Evolutionary conservation across 2,113 vertebrate genomes (phyloP).

Genomic region (Cichladusa arquata): DNA sequence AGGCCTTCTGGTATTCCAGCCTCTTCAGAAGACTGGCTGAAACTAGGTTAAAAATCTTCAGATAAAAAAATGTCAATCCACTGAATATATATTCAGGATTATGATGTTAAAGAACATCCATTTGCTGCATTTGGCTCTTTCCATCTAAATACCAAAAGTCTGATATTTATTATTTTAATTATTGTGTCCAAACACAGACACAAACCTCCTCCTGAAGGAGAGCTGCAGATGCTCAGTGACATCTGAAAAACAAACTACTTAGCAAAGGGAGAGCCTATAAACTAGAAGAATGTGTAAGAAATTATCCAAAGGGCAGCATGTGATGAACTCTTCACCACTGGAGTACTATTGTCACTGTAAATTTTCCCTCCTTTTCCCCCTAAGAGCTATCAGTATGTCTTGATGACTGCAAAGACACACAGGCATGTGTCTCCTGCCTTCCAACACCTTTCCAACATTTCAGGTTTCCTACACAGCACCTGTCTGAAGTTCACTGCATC

Average conservation of each 20-base stretch:
- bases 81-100: neutral
- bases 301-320: neutral
- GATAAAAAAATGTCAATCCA: neutral
- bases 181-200: neutral
- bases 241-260: neutral
- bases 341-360: neutral
- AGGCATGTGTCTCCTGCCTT: neutral
- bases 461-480: neutral
- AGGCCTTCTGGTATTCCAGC: neutral
- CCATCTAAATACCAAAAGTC: neutral
- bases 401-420: neutral
- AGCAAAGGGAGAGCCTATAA: neutral
- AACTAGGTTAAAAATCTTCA: neutral
- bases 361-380: neutral
- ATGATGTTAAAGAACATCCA: neutral
- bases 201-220: neutral
- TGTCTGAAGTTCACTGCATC: neutral
- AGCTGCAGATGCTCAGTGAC: neutral
- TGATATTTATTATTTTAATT: neutral
- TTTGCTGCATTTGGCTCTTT: neutral
- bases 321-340: neutral
- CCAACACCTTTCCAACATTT: neutral
- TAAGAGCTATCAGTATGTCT: neutral
- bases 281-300: neutral
- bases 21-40: neutral